phyloP scores from a whole-genome alignment of 2,797 vertebrate species.

The Hydrophis major region DNA sequence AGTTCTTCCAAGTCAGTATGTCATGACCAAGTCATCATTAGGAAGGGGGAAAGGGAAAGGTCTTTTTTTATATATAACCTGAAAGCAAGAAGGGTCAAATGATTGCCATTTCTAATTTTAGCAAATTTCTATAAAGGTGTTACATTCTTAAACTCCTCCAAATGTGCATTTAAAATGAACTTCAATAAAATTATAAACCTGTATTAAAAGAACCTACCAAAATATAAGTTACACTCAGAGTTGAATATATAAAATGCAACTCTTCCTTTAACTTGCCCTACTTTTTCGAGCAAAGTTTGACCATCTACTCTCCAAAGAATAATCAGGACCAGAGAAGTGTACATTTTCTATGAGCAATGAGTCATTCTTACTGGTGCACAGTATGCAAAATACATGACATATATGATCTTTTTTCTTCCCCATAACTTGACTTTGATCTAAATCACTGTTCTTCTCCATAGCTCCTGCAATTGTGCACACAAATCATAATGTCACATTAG shows the following conservation, averaged over 20 bases:
- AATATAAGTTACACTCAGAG: not conserved
- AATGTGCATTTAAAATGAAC: constrained; percentile 29
- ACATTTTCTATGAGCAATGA: not conserved
- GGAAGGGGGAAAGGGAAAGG: not conserved
- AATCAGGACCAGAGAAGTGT: no score
- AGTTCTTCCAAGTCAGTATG: constrained; percentile 63
- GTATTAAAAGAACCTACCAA: constrained; percentile 41
- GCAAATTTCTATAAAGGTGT: not conserved
- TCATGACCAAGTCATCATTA: constrained; percentile 23
- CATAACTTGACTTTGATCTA: not conserved
- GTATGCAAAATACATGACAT: not conserved
- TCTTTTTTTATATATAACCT: not conserved
- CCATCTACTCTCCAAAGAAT: not conserved
- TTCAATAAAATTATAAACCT: constrained; percentile 38
- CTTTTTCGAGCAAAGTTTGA: not conserved
- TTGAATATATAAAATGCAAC: not conserved
- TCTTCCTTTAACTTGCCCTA: not conserved
- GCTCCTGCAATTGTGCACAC: not conserved
- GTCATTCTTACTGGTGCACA: not conserved
- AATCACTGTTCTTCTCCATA: not conserved
- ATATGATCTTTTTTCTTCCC: not conserved
- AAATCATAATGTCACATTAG: not conserved
- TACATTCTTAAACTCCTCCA: not conserved
- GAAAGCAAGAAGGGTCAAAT: not conserved
- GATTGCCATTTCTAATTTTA: constrained; percentile 23